These are phyloP conservation scores for Crossocerus cetratus DNA, from an alignment of 2,888 invertebrate genomes.

Conservation along the genomic window DNA sequence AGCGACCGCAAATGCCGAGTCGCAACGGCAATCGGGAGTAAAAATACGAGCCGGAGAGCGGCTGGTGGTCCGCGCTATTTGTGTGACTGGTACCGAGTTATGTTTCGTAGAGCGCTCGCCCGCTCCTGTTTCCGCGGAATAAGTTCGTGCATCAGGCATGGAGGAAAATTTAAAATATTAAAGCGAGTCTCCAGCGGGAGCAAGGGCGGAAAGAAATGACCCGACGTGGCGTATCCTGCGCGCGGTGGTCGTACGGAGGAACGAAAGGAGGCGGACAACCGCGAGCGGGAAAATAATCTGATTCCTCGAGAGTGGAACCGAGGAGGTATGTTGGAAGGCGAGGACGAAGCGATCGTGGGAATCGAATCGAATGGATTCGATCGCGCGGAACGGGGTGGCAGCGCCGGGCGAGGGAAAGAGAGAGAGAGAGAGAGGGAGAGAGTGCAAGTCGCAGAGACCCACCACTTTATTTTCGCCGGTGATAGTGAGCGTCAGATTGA, in stretches of 20 bases:
- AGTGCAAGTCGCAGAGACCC: slow-evolving; percentile 44
- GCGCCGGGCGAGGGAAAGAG: slow-evolving; percentile 52
- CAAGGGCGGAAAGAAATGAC: too few species aligned
- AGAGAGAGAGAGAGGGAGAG: not conserved
- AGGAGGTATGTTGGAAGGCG: not conserved
- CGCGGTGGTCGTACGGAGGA: not conserved
- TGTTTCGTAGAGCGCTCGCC: not conserved
- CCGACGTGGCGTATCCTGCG: too few species aligned
- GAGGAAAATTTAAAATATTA: slow-evolving; percentile 46
- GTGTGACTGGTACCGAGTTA: too few species aligned
- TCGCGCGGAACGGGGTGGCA: slow-evolving; percentile 54
- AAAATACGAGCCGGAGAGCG: not conserved
- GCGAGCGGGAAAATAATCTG: slow-evolving; percentile 59
- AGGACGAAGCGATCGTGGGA: slow-evolving; percentile 37
- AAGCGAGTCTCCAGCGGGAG: slow-evolving; percentile 24
- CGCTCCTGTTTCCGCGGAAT: not conserved
- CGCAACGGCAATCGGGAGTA: not conserved
- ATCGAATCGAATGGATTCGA: slow-evolving; percentile 53
- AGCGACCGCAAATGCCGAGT: not conserved
- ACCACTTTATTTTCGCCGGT: slow-evolving; percentile 81
- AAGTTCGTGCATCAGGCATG: not conserved
- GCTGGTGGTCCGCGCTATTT: not conserved
- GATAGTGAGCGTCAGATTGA: slow-evolving; percentile 85
- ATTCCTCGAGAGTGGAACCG: slow-evolving; percentile 37
- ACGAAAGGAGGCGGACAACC: slow-evolving; percentile 45